Evolutionary conservation across 1,140 invertebrate species (phyloP).

Genomic region (Cataglyphis hispanica): DNA sequence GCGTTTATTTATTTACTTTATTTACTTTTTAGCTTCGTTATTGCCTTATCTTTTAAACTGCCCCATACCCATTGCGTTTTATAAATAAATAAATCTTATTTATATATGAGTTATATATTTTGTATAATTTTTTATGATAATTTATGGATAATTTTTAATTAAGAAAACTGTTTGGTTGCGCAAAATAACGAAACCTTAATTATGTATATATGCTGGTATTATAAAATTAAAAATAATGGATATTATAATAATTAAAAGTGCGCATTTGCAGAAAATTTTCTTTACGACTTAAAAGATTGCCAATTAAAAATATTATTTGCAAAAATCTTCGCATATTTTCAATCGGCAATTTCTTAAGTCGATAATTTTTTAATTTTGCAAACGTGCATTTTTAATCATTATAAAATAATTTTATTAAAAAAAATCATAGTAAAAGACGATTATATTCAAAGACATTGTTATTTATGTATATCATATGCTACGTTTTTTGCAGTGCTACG

Average conservation of each 20-base stretch:
- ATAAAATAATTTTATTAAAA: background rate
- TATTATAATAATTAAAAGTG: background rate
- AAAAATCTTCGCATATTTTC: background rate
- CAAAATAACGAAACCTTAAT: constrained; percentile 29
- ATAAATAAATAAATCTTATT: constrained; percentile 44
- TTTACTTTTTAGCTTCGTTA: constrained; percentile 20
- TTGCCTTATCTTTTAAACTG: constrained; percentile 20
- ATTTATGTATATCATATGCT: constrained; percentile 32
- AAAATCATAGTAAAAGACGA: background rate
- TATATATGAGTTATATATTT: constrained; percentile 4
- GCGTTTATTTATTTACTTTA: constrained; percentile 20
- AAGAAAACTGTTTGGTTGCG: background rate
- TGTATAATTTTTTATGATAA: constrained; percentile 10
- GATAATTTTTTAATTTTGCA: background rate
- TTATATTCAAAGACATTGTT: background rate
- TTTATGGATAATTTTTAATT: constrained; percentile 18
- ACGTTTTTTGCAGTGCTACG: constrained; percentile 54
- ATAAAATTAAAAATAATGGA: background rate
- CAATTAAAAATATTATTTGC: constrained; percentile 19
- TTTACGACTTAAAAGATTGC: constrained; percentile 8
- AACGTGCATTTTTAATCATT: too few relatives aligned
- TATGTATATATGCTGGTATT: background rate
- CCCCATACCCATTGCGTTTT: background rate
- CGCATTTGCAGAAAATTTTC: background rate
- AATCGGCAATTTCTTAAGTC: background rate